Evolutionary conservation across 2,113 vertebrate genomes (phyloP), one percentile per base, ranked within the genome.

Genomic region (Mellivora capensis): DNA sequence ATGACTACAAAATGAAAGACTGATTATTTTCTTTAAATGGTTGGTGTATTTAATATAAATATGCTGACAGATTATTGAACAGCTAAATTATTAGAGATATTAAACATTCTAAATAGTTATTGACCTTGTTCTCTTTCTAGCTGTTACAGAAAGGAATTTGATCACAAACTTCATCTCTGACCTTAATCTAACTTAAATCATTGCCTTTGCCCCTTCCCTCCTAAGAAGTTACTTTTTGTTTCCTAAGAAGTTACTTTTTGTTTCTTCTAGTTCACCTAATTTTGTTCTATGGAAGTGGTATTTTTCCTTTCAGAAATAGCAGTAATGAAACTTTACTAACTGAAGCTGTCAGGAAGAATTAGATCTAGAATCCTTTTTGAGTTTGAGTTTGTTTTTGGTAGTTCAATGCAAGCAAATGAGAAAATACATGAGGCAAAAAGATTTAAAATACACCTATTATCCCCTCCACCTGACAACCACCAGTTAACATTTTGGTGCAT

Each of bases 301-400:
- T 83, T 98, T 98, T 97, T 95, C 97, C 97, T 98, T 98, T 98
- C 29, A 88, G 25, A 91, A 95, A 54, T 27, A 64, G 13, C 72
- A 77, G 42, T 67, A 49, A 20, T 85, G 82, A 72, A 87, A n/a
- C 29, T 84, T 9, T 83, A 6, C 27, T 71, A 31, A 67, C 12
- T 39, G 47, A 62, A 90, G 12, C 44, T 39, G 34, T 79, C 42
- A 54, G 42, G 71, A 94, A 96, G 37, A 72, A 4, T 76, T 62
- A 84, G 61, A 67, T 37, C 29, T 71, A 96, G 23, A 87, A 80
- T 90, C 42, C 14, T 67, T 37, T 89, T 69, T 79, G 81, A 7
- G 25, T 90, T 98, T 90, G 81, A 7, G 25, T 90, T 98, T 86
- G 37, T 72, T 91, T 90, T 98, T 89, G 57, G 23, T 69, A 69